Evolutionary conservation across 2,797 vertebrate species (phyloP).

Genomic region (Hapalemur alaotrensis): DNA sequence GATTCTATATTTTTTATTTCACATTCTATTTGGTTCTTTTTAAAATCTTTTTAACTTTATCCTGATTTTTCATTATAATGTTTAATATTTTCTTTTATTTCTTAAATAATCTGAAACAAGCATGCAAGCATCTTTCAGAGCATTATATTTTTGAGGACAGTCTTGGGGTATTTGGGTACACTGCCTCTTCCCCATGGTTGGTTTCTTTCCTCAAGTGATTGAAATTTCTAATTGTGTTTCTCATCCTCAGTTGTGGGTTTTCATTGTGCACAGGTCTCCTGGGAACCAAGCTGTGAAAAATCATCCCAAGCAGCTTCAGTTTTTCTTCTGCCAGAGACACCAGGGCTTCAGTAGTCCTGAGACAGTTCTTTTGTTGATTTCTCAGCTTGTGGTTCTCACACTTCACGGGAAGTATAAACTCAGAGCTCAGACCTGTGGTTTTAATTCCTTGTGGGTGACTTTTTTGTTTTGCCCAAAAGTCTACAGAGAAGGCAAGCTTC

Average conservation of each 20-base stretch:
- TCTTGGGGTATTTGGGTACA: background rate
- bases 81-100: background rate
- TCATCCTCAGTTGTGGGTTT: background rate
- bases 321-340: background rate
- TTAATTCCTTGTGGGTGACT: background rate
- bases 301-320: background rate
- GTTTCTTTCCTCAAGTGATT: background rate
- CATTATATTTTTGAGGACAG: background rate
- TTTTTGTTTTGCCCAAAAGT: background rate
- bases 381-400: background rate
- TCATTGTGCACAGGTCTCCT: background rate
- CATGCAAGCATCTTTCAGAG: background rate
- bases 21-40: background rate
- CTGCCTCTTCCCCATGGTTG: background rate
- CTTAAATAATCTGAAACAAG: background rate
- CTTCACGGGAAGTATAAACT: background rate
- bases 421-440: background rate
- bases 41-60: background rate
- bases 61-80: background rate
- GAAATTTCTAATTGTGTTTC: background rate
- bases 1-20: background rate
- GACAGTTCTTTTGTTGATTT: background rate
- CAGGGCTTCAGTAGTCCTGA: background rate
- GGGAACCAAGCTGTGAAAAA: slow-evolving; percentile 1
- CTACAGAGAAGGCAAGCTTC: background rate